Conservation (phyloP, 37 sponge, comb jelly and placozoan species). For the Hexactinellida sp. region DNA sequence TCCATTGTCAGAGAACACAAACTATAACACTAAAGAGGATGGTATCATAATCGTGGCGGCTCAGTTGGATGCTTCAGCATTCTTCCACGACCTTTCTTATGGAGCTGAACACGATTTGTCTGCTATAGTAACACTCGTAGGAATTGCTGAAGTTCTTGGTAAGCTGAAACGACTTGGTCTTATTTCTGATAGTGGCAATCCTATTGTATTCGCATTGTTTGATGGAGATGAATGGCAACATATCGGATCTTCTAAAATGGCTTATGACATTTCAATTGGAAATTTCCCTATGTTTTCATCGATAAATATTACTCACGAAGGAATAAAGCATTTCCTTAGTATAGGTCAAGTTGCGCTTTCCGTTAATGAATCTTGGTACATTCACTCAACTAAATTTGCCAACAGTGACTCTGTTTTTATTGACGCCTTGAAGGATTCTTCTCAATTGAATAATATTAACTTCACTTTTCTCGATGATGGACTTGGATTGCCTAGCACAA, state of each 20-base stretch:
- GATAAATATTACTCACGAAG: background rate
- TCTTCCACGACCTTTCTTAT: background rate
- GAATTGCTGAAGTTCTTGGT: background rate
- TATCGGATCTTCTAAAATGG: conserved; percentile 10
- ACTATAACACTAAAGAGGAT: background rate
- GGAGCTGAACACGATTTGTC: background rate
- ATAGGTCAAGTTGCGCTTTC: background rate
- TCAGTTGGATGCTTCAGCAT: conserved; percentile 6
- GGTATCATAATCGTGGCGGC: background rate
- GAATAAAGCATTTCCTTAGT: background rate
- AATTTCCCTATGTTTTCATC: background rate
- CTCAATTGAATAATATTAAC: background rate
- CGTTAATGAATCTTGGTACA: background rate
- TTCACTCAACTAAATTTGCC: background rate
- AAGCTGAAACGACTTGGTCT: background rate
- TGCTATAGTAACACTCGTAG: background rate
- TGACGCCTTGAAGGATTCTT: background rate
- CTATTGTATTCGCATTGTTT: background rate
- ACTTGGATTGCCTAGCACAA: background rate
- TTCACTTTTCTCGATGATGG: background rate
- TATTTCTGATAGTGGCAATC: background rate
- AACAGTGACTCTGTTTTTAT: background rate
- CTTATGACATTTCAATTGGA: background rate
- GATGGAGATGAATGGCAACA: conserved; percentile 10
- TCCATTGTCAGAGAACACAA: background rate